Evolutionary conservation across 2,113 vertebrate species (phyloP), one percentile per base, ranked within the genome.

Genomic region (Lathamus discolor): DNA sequence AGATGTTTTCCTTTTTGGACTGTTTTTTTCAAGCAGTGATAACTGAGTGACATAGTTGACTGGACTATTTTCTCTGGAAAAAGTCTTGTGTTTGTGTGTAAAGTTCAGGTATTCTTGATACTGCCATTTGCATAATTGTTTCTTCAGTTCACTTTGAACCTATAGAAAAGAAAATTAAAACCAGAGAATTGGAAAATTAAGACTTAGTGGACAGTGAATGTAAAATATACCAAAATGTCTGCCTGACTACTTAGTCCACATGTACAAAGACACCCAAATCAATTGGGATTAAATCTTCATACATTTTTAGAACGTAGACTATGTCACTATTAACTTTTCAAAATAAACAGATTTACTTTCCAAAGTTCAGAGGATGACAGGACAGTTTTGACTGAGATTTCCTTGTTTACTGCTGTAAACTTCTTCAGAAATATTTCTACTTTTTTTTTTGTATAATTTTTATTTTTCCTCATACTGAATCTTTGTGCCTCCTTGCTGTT

Each of bases 91-190:
- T 31, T 88, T 97, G 87, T 97, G 98, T 39, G 94, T 86, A 37
- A 98, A 98, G 46, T 89, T 98, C 54, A 97, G 96, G 59, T 97
- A 97, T 33, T 96, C 98, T 76, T 97, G 98, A 49, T 96, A 83
- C 75, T 97, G 97, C 97, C 98, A 98, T 74, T 89, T 98, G 86
- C 97, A 96, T 70, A 98, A 89, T 25, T 97, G 97, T 17, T 98
- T 97, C 86, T 98, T 98, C 84, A 99, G 96, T 96, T 99, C 99
- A 1, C 97, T 86, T 81, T 99, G 98, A 31, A 99, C 98, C 98
- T 99, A 67, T 3, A 75, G 48, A 35, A 72, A 88, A 68, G 22
- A 33, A 22, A 76, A 37, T 68, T 2, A 23, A 41, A 62, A 73
- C 25, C 4, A 77, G 17, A 59, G 51, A 51, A 43, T 39, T 20